Evolutionary conservation across 2,888 invertebrate species (phyloP).

Genomic region (Xestia c-nigrum): DNA sequence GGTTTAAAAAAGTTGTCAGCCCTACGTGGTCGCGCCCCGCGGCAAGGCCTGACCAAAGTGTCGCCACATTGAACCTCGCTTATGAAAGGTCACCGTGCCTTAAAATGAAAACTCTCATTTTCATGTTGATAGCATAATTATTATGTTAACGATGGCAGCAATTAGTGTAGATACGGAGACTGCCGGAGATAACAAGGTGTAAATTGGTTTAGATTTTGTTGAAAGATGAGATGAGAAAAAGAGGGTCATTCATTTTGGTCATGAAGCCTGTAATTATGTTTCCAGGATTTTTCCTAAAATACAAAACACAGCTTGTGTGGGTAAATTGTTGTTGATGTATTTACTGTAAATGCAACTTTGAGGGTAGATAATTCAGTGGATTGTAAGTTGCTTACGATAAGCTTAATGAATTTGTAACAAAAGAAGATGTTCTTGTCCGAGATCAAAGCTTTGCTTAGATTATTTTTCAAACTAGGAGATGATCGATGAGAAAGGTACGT

Average conservation of each 20-base stretch:
- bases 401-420: neutral
- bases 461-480: neutral
- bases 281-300: neutral
- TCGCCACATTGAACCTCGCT: slow-evolving; percentile 70
- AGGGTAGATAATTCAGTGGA: neutral
- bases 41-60: slow-evolving; percentile 76
- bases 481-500: neutral
- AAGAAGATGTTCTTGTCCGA: neutral
- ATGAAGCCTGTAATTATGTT: neutral
- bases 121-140: slow-evolving; percentile 68
- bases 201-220: slow-evolving; percentile 49
- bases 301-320: neutral
- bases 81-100: slow-evolving; percentile 73
- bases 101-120: slow-evolving; percentile 73
- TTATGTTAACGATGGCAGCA: slow-evolving; percentile 64
- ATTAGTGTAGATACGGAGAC: slow-evolving; percentile 56
- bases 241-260: slow-evolving; percentile 1
- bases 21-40: slow-evolving; percentile 64
- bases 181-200: slow-evolving; percentile 46
- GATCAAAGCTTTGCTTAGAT: neutral
- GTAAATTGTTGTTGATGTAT: neutral
- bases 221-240: slow-evolving; percentile 11
- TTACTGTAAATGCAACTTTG: neutral
- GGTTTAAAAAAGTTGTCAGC: slow-evolving; percentile 43
- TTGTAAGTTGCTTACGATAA: neutral